Conservation (phyloP, 2,888 invertebrate genomes). For the Macrophya annulata region DNA sequence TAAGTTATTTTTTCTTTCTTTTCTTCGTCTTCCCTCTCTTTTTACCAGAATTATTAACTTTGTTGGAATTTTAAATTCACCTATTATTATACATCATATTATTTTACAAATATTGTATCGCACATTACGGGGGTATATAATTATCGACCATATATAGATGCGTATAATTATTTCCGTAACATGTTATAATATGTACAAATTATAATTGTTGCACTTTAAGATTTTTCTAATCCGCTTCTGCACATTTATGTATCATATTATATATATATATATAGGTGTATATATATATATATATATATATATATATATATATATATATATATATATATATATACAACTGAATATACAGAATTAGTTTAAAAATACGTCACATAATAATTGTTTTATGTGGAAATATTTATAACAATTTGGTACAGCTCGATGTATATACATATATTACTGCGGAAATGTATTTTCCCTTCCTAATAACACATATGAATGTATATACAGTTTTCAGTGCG, state of each 20-base stretch:
- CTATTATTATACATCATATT: not conserved
- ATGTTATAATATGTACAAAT: not conserved
- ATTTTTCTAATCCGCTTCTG: not conserved
- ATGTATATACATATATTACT: not conserved
- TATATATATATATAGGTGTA: no score
- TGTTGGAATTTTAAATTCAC: not conserved
- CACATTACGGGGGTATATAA: not conserved
- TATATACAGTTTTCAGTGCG: conserved; percentile 4
- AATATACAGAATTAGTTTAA: not conserved
- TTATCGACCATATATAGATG: not conserved
- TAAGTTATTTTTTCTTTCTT: no score
- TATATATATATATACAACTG: not conserved
- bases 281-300: no score
- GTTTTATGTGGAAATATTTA: not conserved
- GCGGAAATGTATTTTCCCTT: conserved; percentile 7
- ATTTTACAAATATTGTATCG: no score
- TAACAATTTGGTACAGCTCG: not conserved
- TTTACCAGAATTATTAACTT: not conserved
- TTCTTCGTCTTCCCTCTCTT: not conserved
- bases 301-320: no score
- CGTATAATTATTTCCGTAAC: no score
- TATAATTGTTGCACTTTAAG: not conserved
- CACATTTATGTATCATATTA: not conserved
- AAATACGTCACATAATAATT: not conserved
- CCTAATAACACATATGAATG: not conserved